phyloP scores from a whole-genome alignment of 2,113 vertebrate genomes.

The Progne subis region DNA sequence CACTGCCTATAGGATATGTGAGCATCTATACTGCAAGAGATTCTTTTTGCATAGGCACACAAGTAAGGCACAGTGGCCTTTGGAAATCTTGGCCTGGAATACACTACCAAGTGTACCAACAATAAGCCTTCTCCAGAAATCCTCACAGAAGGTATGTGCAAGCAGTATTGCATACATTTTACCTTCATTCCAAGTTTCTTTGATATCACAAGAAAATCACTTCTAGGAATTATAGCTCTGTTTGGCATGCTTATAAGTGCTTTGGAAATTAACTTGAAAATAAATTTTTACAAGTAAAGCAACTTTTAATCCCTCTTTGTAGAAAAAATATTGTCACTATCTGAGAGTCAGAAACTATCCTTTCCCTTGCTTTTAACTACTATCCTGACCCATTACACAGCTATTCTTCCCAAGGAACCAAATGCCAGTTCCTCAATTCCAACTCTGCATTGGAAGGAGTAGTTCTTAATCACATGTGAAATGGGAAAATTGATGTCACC shows the following conservation, averaged over 20 bases:
- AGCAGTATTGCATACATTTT: not conserved
- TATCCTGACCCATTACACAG: not conserved
- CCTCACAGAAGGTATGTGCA: not conserved
- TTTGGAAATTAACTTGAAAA: not conserved
- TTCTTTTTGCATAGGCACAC: not conserved
- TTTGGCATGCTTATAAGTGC: not conserved
- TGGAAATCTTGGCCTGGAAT: not conserved
- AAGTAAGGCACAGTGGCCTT: not conserved
- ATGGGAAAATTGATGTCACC: slow-evolving; percentile 26
- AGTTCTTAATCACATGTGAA: not conserved
- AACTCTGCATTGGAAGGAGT: not conserved
- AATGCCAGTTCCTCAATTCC: not conserved
- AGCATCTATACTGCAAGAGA: not conserved
- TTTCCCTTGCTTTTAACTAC: not conserved
- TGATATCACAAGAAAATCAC: not conserved
- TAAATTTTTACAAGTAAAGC: not conserved
- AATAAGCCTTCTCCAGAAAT: not conserved
- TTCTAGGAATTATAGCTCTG: not conserved
- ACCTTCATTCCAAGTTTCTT: not conserved
- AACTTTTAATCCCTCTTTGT: not conserved
- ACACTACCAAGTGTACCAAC: not conserved
- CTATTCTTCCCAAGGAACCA: not conserved
- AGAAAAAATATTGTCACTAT: not conserved
- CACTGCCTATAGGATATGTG: not conserved
- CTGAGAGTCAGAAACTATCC: not conserved